Evolutionary conservation across 37 sponge, comb jelly and placozoan genomes (phyloP), one percentile per base, ranked within the genome.

Genomic region (Oopsacas minuta): DNA sequence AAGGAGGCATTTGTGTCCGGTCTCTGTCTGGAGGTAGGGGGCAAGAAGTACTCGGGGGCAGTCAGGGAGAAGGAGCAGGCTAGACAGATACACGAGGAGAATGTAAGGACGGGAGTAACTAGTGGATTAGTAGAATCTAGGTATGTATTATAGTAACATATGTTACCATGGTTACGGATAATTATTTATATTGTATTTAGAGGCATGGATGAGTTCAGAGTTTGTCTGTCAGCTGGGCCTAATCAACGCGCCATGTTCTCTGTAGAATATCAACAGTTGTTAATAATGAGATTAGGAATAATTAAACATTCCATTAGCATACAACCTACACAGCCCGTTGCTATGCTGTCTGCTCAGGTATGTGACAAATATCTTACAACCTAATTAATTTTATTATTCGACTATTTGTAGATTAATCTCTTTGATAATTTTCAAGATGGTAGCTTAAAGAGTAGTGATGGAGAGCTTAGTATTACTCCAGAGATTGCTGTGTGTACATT

Each of bases 21-120:
- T 12, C 75, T 61, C 75, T 61, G 75, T 61, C 75, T 61, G 75
- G 75, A 61, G 75, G 75, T 61, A 34, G 75, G 28, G 75, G 75
- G 75, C 75, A 25, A 34, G 17, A 61, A 61, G 30, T 61, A 61
- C 75, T 25, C 75, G 17, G 75, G 75, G 75, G 75, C 28, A 3
- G 75, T 61, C 32, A 25, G 75, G 75, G 75, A 61, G 75, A 61
- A 61, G 22, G 75, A 61, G 75, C 32, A 3, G 75, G 75, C 75
- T 5, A 3, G 75, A n/a, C 20, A 34, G 75, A 61, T 34, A 5
- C 75, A 61, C 75, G 75, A 61, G 22, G 75, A 61, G 75, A 61
- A 61, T n/a, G 30, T 25, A 20, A n/a, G 30, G 75, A 61, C 75
- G 1, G 75, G 75, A 25, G 75, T 61, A 7, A 10, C 75, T 34